These are phyloP conservation scores for Avahi laniger DNA, from an alignment of 2,797 vertebrate genomes.

Conservation along the genomic window DNA sequence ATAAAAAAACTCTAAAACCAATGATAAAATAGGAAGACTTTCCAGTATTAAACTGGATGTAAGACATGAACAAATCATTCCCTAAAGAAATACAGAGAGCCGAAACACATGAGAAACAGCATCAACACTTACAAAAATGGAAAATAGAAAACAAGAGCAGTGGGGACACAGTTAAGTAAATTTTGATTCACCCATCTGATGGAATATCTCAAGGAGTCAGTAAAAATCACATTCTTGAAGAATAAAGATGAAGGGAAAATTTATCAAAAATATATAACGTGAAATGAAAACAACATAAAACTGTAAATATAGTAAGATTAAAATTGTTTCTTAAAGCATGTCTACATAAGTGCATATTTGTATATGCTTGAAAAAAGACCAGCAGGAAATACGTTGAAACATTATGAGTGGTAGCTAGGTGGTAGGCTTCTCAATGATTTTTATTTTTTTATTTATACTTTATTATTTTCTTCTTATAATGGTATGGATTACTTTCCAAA, in stretches of 20 bases:
- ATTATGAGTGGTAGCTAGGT: not conserved
- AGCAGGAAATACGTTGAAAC: conserved; percentile 4
- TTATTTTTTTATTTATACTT: not conserved
- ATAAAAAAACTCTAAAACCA: not conserved
- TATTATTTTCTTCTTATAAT: not conserved
- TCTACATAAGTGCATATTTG: not conserved
- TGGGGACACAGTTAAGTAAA: not conserved
- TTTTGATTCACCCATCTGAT: not conserved
- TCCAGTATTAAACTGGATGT: not conserved
- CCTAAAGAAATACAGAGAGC: not conserved
- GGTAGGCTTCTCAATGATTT: not conserved
- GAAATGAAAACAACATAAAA: not conserved
- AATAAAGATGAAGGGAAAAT: not conserved
- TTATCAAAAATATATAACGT: not conserved
- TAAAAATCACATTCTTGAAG: not conserved
- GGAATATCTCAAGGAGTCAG: not conserved
- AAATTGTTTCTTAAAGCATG: not conserved
- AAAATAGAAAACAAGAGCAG: not conserved
- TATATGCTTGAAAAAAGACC: not conserved
- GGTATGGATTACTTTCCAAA: not conserved
- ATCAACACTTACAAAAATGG: not conserved
- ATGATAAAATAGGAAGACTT: not conserved
- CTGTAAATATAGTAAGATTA: not conserved
- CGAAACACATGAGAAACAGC: not conserved
- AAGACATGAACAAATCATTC: not conserved